Evolutionary conservation across 1,140 invertebrate species (phyloP), one percentile per base, ranked within the genome.

Genomic region (Zaprionus lachaisei): DNA sequence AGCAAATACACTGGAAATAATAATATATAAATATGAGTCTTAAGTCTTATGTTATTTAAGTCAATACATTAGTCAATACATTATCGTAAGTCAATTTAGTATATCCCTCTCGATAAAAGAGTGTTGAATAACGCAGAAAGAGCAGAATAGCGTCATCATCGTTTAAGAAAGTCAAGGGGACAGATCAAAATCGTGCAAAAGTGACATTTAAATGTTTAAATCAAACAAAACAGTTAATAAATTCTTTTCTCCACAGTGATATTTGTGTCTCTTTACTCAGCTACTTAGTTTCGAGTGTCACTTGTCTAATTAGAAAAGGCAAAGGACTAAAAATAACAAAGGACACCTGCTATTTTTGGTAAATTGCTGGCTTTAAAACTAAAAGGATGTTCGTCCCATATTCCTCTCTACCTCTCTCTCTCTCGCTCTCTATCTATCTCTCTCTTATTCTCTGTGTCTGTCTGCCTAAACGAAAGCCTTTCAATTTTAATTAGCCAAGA

Each of bases 401-500:
- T 2, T 11, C 9, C 12, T 9, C 4, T 5, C 20, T 17, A 4
- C 14, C 47, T 22, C n/a, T 9, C 7, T 9, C 7, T 17, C 41
- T 17, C 7, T 44, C 34, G 11, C 34, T 14, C 9, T 37, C 12
- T 37, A 6, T 41, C 2, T 44, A 6, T 44, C 41, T 7, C 5
- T 47, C 41, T 7, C 7, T 47, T 7, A 3, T 17, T 47, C 2
- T 17, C 3, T 9, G 2, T 47, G n/a, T 47, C 38, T 81, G 69
- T 57, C 69, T 80, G 69, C 55, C 56, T 66, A 38, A 49, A 47
- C 68, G 58, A 62, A 63, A 78, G 65, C 72, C 67, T 64, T 77
- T 77, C 65, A 74, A 73, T 72, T 83, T 81, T 84, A 83, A 83
- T 84, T 84, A 83, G 62, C 38, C 65, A 55, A 71, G 38, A 49